phyloP scores from a whole-genome alignment of 2,888 invertebrate genomes.

The Oscheius sp. region DNA sequence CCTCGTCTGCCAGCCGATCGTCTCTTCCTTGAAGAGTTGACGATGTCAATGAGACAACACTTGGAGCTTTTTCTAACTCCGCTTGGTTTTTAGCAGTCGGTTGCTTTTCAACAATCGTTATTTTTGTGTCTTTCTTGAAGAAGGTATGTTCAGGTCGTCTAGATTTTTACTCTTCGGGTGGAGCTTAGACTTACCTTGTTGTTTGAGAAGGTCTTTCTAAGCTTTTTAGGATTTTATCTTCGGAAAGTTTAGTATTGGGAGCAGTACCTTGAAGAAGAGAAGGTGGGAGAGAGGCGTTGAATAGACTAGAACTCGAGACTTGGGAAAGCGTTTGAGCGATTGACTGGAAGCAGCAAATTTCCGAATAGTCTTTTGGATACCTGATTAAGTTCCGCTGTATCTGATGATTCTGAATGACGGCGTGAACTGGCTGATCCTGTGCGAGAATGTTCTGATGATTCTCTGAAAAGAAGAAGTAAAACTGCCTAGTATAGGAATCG shows the following conservation, averaged over 20 bases:
- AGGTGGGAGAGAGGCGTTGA: conserved; percentile 2
- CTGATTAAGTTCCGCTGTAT: conserved; percentile 14
- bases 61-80: not conserved
- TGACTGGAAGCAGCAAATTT: not conserved
- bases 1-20: not conserved
- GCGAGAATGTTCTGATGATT: conserved; percentile 11
- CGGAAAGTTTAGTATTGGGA: not conserved
- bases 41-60: conserved; percentile 7
- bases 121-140: not conserved
- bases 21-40: conserved; percentile 12
- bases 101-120: not conserved
- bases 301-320: not conserved
- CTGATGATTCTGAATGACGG: not conserved
- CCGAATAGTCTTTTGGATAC: not conserved
- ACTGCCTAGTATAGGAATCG: not conserved
- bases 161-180: not conserved
- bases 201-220: not conserved
- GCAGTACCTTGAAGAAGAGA: not conserved
- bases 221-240: not conserved
- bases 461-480: conserved; percentile 11
- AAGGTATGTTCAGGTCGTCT: not conserved
- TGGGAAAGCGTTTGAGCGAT: conserved; percentile 10
- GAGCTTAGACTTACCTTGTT: not conserved
- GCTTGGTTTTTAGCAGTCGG: conserved; percentile 3
- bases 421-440: not conserved